A percentile compares a stretch with the other conserved stretches of the same genome.
phyloP scores from a whole-genome alignment of 1,140 invertebrate species.

The Dufourea novaeangliae region DNA sequence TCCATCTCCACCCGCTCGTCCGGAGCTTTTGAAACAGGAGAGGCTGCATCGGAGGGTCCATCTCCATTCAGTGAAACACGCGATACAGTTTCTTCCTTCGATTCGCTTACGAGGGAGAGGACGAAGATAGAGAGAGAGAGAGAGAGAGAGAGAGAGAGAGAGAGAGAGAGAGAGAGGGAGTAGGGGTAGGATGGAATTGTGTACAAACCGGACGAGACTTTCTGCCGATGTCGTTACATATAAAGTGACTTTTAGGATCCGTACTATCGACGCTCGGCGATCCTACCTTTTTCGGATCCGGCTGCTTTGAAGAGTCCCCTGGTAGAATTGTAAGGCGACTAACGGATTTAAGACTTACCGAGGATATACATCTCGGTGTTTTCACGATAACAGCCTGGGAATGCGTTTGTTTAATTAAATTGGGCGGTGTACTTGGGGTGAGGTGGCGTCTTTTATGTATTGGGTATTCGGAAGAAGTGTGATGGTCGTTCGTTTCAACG shows the following conservation, averaged over 20 bases:
- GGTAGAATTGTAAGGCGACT: background rate
- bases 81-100: slow-evolving; percentile 30
- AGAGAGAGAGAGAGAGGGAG: no score
- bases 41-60: slow-evolving; percentile 48
- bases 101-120: no score
- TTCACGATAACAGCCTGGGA: slow-evolving; percentile 5
- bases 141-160: no score
- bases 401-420: slow-evolving; percentile 26
- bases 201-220: slow-evolving; percentile 3
- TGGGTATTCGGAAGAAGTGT: no score
- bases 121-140: no score
- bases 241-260: slow-evolving; percentile 44
- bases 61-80: slow-evolving; percentile 58
- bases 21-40: slow-evolving; percentile 50
- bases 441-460: no score
- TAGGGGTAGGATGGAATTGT: slow-evolving; percentile 35
- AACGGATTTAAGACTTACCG: background rate
- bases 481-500: no score
- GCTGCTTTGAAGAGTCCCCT: slow-evolving; percentile 27
- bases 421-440: no score
- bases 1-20: slow-evolving; percentile 48
- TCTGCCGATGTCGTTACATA: slow-evolving; percentile 8
- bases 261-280: slow-evolving; percentile 6
- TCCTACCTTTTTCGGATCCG: background rate
- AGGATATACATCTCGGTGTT: background rate